These are phyloP conservation scores for Turritopsis rubra DNA, from an alignment of 30 jellyfish, hydroid and myxozoan species.

Conservation along the genomic window DNA sequence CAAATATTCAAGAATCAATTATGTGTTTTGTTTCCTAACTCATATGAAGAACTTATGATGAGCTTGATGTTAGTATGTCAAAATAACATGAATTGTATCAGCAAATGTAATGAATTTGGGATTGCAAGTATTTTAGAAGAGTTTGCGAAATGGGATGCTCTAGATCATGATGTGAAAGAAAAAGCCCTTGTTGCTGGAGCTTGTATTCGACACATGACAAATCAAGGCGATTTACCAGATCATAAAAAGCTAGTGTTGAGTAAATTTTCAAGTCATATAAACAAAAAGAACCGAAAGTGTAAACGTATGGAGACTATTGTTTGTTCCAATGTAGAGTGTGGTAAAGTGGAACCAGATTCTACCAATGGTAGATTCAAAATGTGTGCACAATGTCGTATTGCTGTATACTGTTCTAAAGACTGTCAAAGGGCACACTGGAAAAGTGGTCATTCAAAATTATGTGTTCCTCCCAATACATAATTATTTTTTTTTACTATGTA, in stretches of 20 bases:
- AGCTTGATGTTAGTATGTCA: slow-evolving; percentile 5
- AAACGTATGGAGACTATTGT: not conserved
- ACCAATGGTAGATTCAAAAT: not conserved
- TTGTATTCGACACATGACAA: slow-evolving; percentile 1
- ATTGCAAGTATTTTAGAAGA: not conserved
- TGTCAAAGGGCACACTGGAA: slow-evolving; percentile 2
- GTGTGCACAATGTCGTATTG: not conserved
- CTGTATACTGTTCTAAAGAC: not conserved
- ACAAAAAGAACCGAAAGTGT: not conserved
- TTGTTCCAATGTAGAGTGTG: not conserved
- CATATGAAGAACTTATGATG: slow-evolving; percentile 1
- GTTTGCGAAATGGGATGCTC: not conserved
- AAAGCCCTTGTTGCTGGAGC: not conserved
- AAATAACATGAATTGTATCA: not conserved
- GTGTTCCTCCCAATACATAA: not conserved
- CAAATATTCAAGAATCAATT: not conserved
- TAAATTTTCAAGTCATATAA: not conserved
- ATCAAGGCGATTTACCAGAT: slow-evolving; percentile 8
- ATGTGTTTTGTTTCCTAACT: not conserved
- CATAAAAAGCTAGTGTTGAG: slow-evolving; percentile 1
- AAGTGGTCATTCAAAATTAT: slow-evolving; percentile 9
- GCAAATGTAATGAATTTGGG: not conserved
- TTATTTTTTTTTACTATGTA: not conserved
- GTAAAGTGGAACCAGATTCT: slow-evolving; percentile 1
- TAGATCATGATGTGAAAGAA: slow-evolving; percentile 9